A percentile compares a stretch with the other conserved stretches of the same genome.
These are phyloP conservation scores for Mesoclemmys tuberculata DNA, from an alignment of 2,113 vertebrate species.

Conservation along the genomic window DNA sequence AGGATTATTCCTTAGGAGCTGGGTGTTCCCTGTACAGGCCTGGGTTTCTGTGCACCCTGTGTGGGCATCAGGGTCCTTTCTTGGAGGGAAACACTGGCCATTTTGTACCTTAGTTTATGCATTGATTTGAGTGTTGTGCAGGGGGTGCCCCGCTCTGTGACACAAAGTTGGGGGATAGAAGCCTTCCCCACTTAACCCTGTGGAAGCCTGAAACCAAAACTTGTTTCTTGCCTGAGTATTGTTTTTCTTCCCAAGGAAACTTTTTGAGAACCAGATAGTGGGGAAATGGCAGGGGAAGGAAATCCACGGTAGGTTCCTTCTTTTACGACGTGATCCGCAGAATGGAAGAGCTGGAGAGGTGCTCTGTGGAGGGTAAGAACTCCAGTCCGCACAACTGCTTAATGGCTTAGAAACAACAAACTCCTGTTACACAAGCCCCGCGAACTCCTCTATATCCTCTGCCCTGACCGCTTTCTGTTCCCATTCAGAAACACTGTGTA, in stretches of 20 bases:
- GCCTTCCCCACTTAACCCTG: neutral
- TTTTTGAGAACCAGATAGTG: neutral
- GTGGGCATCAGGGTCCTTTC: neutral
- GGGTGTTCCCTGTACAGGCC: rapidly evolving
- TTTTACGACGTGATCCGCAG: neutral
- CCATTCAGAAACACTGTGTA: slow-evolving; percentile 20
- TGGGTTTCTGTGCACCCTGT: neutral
- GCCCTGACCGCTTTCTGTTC: slow-evolving; percentile 55
- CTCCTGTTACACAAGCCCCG: neutral
- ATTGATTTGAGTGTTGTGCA: neutral
- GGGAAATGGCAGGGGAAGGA: neutral
- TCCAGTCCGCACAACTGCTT: rapidly evolving
- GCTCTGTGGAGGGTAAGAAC: neutral
- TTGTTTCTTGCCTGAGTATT: neutral
- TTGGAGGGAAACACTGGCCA: neutral
- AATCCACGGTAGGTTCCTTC: neutral
- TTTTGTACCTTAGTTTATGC: neutral
- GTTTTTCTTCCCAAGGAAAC: slow-evolving; percentile 18
- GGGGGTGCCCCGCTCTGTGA: neutral
- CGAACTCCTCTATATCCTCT: neutral
- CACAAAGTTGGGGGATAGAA: neutral
- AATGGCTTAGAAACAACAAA: neutral
- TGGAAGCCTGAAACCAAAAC: neutral
- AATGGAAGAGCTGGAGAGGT: neutral
- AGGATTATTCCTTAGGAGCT: neutral